A percentile compares a stretch with the other conserved stretches of the same genome.
Evolutionary conservation across 1,140 invertebrate genomes (phyloP).

Genomic region (Drosophila lacteicornis): DNA sequence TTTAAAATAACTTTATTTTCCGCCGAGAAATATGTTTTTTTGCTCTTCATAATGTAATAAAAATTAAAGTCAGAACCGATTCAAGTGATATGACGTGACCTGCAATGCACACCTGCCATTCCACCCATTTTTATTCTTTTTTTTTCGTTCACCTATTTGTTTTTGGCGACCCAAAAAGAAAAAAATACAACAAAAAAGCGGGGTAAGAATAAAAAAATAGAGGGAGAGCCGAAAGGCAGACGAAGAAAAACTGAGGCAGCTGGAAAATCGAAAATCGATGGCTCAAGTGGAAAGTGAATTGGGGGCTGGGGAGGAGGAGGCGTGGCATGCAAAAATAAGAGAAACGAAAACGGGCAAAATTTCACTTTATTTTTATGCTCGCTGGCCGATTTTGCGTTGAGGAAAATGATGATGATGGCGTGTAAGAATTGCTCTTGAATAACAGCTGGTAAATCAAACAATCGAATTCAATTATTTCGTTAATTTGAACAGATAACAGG

Average conservation of each 20-base stretch:
- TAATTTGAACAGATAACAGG: constrained; percentile 37
- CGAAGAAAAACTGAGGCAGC: constrained; percentile 28
- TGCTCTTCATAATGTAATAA: not conserved
- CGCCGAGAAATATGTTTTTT: not conserved
- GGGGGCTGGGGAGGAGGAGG: not conserved
- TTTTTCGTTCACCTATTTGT: constrained; percentile 15
- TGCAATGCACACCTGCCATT: constrained; percentile 25
- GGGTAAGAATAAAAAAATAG: not conserved
- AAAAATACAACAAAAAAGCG: not conserved
- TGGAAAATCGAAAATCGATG: constrained; percentile 72
- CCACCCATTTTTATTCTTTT: not conserved
- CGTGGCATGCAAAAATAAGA: constrained; percentile 19
- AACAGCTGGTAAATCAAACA: constrained; percentile 66
- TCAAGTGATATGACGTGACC: constrained; percentile 23
- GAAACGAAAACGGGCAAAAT: not conserved
- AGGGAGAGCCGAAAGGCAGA: not conserved
- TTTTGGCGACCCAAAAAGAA: constrained; percentile 27
- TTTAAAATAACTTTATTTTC: too few species aligned
- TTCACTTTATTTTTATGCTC: constrained; percentile 28
- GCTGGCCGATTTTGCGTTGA: not conserved
- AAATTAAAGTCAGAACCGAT: constrained; percentile 8
- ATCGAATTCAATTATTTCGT: constrained; percentile 60
- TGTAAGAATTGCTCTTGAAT: constrained; percentile 35
- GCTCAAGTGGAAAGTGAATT: constrained; percentile 40
- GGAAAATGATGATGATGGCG: constrained; percentile 18